Evolutionary conservation across 2,797 vertebrate species (phyloP), one percentile per base, ranked within the genome.

Genomic region (Sphenopsis melanotis): DNA sequence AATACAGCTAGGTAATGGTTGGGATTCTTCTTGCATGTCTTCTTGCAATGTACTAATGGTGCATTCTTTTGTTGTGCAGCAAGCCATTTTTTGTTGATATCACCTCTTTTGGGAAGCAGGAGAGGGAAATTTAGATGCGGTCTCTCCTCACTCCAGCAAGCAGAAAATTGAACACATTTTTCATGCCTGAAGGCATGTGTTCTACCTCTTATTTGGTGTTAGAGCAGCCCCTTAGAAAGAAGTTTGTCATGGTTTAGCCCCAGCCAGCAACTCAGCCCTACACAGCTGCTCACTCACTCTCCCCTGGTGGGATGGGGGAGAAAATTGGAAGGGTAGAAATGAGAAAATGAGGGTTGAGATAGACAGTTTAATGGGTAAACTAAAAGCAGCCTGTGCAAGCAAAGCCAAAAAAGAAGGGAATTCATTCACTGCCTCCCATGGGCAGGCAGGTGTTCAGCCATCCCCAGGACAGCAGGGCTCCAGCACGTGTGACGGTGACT

Each of bases 401-500:
- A 74, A 61, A 66, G 53, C 24, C 29, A 59, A 46, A 17, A 37
- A 64, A 65, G 42, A 30, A 29, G 12, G 30, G 41, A 55, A 32
- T 77, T 65, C 4, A 49, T 82, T 77, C 3, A 4, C 23, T 63
- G 47, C 36, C 64, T 77, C 15, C 77, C 36, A 7, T 42, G 23
- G 52, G 71, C 64, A 83, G 41, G 49, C 65, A 87, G 59, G 90
- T 66, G 65, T 83, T 87, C 59, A 78, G 41, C 65, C 15, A 8
- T 72, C 12, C 18, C 60, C 59, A 60, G 59, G 71, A 55, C 60
- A 78, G 65, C 53, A 61, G 65, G 78, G n/a, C 29, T 72, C 47
- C 46, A 44, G 39, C 71, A 44, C 2, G 0, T 0, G 0, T 26
- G n/a, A 14, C 0, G 0, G 36, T 65, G 65, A 17, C 71, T 50